Base-by-base conservation (phyloP, 30 jellyfish, hydroid and myxozoan genomes). In the Cassiopea xamachana region DNA sequence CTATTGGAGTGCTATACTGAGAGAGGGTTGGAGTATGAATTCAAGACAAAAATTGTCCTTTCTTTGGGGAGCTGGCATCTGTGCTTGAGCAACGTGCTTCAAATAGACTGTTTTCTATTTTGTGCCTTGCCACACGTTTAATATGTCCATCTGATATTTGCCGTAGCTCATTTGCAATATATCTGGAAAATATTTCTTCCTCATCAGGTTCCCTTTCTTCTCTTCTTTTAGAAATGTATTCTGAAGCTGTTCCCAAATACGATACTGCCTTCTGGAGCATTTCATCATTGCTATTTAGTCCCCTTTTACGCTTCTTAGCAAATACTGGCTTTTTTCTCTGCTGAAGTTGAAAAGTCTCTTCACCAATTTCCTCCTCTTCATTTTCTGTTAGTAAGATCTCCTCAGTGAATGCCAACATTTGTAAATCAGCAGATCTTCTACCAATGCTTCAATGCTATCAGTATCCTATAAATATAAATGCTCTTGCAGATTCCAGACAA, bases 1-100 rank as follows among this genome's bases (percentile, higher is more conserved):
- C 39, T 55, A 55, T 55, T 55, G 64, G 64, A 55, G 64, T 55
- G 64, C 64, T 55, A 55, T 10, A 55, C 7, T 55, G 64, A 55
- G 64, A 55, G 39, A 27, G 39, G 39, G 39, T 3, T 55, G 64
- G 7, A 55, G 7, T 27, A 27, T 27, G 39, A 55, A 55, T 55
- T 55, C 64, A 55, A 55, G 64, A 55, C 64, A 55, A 55, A 55
- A 55, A 55, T 55, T 55, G 64, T 55, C 64, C 64, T 55, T 55
- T 55, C 64, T 55, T 6, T 55, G 64, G 64, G 64, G 12, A 55
- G 12, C 64, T 55, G 64, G 76, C 76, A 67, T 13, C 76, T 2
- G 15, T 13, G 46, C 76, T 67, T 67, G 76, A 67, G 76, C 85
- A 76, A 16, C 70, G 69, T 76, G 85, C 85, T 76, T 76, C 70